A percentile compares a stretch with the other conserved stretches of the same genome.
These are phyloP conservation scores for Athrips mouffetella DNA, from an alignment of 2,888 invertebrate genomes.

Conservation along the genomic window DNA sequence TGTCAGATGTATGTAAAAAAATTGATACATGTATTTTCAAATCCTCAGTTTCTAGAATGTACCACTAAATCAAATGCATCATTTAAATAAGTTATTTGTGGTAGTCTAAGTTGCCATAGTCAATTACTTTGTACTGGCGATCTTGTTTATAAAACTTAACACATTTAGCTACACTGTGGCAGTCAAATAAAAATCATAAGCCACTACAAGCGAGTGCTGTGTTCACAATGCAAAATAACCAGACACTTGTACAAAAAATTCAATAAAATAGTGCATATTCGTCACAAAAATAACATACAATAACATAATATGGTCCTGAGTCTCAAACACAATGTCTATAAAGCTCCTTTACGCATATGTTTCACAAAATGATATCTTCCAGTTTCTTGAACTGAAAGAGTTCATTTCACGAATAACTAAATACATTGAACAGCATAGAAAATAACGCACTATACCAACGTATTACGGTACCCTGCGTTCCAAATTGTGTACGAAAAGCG, in stretches of 20 bases:
- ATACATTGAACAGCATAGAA: slow-evolving; percentile 69
- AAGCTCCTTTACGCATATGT: slow-evolving; percentile 64
- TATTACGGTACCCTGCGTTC: too few species aligned
- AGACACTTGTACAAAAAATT: slow-evolving; percentile 50
- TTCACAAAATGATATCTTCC: slow-evolving; percentile 48
- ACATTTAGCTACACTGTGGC: slow-evolving; percentile 36
- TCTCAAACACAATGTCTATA: slow-evolving; percentile 66
- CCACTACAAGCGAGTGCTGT: slow-evolving; percentile 67
- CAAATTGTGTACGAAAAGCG: too few species aligned
- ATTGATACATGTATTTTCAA: slow-evolving; percentile 4
- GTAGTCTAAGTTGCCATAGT: slow-evolving; percentile 6
- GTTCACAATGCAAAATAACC: slow-evolving; percentile 47
- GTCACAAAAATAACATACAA: slow-evolving; percentile 48
- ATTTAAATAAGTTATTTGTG: background rate
- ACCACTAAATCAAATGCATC: slow-evolving; percentile 18
- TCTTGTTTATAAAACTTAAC: slow-evolving; percentile 26
- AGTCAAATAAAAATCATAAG: slow-evolving; percentile 47
- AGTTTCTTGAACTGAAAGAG: slow-evolving; percentile 34
- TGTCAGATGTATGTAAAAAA: slow-evolving; percentile 15
- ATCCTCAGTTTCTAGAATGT: slow-evolving; percentile 18
- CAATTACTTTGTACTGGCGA: slow-evolving; percentile 34
- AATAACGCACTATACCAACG: slow-evolving; percentile 61
- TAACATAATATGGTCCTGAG: slow-evolving; percentile 71
- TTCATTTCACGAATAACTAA: slow-evolving; percentile 56
- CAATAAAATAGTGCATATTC: slow-evolving; percentile 56